These are phyloP conservation scores for Lycaon pictus DNA, from an alignment of 2,113 vertebrate genomes.

Conservation along the genomic window DNA sequence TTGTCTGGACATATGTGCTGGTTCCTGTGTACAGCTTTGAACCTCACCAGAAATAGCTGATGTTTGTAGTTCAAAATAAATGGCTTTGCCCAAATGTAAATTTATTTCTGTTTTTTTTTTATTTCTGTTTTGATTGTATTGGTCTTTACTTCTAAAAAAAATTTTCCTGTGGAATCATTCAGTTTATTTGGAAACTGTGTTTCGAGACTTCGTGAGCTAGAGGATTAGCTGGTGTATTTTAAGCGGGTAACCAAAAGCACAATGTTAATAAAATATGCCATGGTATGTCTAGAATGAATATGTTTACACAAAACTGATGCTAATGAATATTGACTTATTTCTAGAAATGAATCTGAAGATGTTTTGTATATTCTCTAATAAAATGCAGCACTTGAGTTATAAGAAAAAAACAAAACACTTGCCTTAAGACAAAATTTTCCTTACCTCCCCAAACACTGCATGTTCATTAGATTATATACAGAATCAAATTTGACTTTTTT, in stretches of 20 bases:
- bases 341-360: not conserved
- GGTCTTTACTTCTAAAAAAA: not conserved
- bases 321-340: not conserved
- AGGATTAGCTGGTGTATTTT: constrained; percentile 73
- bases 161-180: not conserved
- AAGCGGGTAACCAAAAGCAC: constrained; percentile 57
- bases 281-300: not conserved
- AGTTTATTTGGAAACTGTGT: not conserved
- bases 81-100: not conserved
- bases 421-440: not conserved
- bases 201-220: not conserved
- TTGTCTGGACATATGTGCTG: rapidly evolving
- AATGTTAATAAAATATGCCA: not conserved
- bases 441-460: not conserved
- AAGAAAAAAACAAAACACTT: not conserved
- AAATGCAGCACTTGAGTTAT: not conserved
- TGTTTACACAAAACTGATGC: not conserved
- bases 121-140: not conserved
- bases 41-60: not conserved
- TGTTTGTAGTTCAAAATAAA: not conserved
- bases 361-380: not conserved
- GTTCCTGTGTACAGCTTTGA: not conserved
- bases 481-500: not conserved
- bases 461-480: not conserved
- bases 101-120: not conserved